Evolutionary conservation across 2,888 invertebrate genomes (phyloP).

Genomic region (Diarsia rubi): DNA sequence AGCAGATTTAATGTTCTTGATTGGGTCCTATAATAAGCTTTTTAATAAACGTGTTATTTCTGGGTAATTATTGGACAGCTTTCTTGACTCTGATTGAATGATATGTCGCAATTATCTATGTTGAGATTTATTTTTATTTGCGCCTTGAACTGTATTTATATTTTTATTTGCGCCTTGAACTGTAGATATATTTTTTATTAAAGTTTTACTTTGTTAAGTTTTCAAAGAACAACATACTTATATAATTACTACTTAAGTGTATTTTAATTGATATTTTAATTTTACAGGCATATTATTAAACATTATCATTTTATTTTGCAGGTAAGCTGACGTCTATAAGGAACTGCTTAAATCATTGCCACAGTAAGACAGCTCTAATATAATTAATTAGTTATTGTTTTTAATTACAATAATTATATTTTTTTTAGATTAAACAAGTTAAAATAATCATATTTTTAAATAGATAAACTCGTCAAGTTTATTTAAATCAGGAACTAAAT

Average conservation of each 20-base stretch:
- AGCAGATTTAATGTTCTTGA: background rate
- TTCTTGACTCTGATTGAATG: background rate
- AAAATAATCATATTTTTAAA: background rate
- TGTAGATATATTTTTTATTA: background rate
- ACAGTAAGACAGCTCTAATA: slow-evolving; percentile 59
- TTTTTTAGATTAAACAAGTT: background rate
- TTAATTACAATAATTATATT: background rate
- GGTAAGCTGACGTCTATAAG: slow-evolving; percentile 53
- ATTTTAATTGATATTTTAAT: background rate
- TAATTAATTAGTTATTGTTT: slow-evolving; percentile 13
- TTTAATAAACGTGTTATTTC: too few species aligned
- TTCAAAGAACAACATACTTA: background rate
- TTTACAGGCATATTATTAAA: slow-evolving; percentile 17
- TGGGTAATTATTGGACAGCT: background rate
- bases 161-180: background rate
- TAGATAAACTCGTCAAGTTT: background rate
- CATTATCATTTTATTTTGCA: slow-evolving; percentile 53
- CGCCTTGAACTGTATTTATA: too few species aligned
- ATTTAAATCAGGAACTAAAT: background rate
- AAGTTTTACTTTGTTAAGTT: background rate
- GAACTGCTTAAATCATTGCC: slow-evolving; percentile 21
- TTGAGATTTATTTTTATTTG: background rate
- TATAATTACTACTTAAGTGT: background rate
- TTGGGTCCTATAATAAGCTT: background rate
- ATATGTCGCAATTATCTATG: background rate